Conservation (phyloP, 2,797 vertebrate species). For the Paguma larvata region DNA sequence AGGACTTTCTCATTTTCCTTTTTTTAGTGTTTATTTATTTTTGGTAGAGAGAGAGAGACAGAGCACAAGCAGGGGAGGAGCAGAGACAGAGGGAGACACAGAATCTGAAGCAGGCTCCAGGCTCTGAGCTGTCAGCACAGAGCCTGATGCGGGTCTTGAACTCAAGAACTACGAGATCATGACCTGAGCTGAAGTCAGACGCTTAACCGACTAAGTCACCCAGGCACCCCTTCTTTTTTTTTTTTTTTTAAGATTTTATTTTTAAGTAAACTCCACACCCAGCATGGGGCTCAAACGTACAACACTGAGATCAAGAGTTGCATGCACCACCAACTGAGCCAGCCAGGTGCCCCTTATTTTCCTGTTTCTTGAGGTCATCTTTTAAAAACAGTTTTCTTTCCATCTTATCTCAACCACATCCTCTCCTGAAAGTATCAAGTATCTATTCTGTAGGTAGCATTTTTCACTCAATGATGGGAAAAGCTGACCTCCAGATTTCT, state of each 20-base stretch:
- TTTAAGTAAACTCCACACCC: neutral
- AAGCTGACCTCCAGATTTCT: conserved; percentile 11
- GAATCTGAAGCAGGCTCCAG: no score
- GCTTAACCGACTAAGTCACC: no score
- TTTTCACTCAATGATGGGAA: conserved; percentile 32
- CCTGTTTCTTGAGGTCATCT: neutral
- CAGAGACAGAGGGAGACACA: no score
- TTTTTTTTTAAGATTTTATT: neutral
- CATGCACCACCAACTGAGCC: neutral
- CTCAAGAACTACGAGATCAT: no score
- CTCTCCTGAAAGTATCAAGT: conserved; percentile 12
- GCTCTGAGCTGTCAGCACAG: no score
- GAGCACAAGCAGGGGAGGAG: no score
- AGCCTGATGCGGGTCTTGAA: no score
- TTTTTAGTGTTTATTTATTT: neutral
- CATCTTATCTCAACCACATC: neutral
- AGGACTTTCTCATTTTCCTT: neutral
- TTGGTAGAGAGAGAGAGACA: no score
- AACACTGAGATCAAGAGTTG: neutral
- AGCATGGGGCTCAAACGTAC: neutral
- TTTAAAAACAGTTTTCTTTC: neutral
- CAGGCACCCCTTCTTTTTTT: neutral
- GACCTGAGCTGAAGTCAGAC: no score
- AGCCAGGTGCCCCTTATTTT: neutral
- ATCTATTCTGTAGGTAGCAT: neutral